Conservation (phyloP, 2,797 vertebrate species). For the Labroides dimidiatus region DNA sequence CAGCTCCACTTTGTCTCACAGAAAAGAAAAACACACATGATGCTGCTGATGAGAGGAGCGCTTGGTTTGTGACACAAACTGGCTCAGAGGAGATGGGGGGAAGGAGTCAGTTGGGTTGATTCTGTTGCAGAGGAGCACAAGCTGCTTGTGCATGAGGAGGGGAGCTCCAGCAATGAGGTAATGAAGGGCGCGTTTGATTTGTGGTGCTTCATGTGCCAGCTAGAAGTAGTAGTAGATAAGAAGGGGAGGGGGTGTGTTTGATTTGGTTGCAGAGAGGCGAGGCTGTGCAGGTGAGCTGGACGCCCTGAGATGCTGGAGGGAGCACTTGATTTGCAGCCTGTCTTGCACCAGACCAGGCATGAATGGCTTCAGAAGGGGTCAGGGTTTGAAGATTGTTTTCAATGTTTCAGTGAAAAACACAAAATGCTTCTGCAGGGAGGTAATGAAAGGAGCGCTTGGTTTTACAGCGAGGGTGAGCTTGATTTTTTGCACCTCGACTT, state of each 20-base stretch:
- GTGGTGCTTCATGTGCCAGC: neutral
- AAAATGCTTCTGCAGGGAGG: no score
- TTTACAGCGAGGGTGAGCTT: no score
- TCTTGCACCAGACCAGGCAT: no score
- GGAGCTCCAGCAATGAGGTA: neutral
- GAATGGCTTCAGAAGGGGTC: no score
- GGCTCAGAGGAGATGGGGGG: neutral
- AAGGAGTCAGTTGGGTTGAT: neutral
- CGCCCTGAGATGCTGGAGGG: neutral
- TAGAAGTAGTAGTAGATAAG: neutral
- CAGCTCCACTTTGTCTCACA: no score
- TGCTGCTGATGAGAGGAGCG: neutral
- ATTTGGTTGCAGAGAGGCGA: neutral
- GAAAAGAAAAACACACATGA: no score
- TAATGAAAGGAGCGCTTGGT: no score
- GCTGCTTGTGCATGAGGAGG: no score
- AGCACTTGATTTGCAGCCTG: slow-evolving; percentile 20
- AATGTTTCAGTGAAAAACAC: no score
- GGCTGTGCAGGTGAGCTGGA: neutral
- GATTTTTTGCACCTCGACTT: no score
- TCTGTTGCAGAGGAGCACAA: neutral
- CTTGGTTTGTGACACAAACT: neutral
- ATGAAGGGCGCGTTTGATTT: slow-evolving; percentile 31
- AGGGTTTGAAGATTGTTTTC: no score
- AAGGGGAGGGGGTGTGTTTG: neutral